A percentile compares a stretch with the other conserved stretches of the same genome.
Evolutionary conservation across 2,888 invertebrate genomes (phyloP).

Genomic region (Ernsta delagoae): DNA sequence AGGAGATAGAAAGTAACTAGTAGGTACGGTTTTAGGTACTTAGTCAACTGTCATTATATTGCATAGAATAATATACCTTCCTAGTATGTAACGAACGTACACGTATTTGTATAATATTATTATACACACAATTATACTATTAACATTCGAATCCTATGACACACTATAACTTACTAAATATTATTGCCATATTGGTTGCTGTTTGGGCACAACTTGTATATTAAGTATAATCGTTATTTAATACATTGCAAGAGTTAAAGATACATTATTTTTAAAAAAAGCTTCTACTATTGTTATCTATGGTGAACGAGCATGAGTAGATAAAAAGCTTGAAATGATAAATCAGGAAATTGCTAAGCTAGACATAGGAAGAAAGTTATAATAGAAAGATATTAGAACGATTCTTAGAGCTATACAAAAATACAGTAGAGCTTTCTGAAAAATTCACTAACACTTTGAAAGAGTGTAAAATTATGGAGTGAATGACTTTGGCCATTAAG

Average conservation of each 20-base stretch:
- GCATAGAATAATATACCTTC: neutral
- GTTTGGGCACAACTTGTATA: conserved; percentile 45
- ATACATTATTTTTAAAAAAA: conserved; percentile 21
- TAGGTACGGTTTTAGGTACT: no score
- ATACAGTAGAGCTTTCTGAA: neutral
- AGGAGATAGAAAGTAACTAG: no score
- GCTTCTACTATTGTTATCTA: conserved; percentile 22
- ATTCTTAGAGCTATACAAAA: conserved; percentile 1
- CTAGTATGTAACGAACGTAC: neutral
- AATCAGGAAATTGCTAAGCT: conserved; percentile 10
- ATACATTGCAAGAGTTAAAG: conserved; percentile 20
- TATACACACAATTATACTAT: conserved; percentile 7
- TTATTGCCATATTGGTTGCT: conserved; percentile 48
- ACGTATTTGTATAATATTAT: neutral
- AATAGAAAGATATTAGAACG: conserved; percentile 12
- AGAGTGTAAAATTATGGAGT: neutral
- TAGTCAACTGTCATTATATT: no score
- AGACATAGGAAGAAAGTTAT: neutral
- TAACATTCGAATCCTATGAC: conserved; percentile 38
- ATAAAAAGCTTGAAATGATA: conserved; percentile 17
- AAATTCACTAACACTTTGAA: neutral
- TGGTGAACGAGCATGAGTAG: conserved; percentile 24
- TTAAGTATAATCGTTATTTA: conserved; percentile 17
- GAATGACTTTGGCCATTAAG: neutral
- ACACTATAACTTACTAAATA: conserved; percentile 44